A percentile compares a stretch with the other conserved stretches of the same genome.
These are phyloP conservation scores for Drosophila rhopaloa DNA, from an alignment of 1,140 invertebrate species.

Conservation along the genomic window DNA sequence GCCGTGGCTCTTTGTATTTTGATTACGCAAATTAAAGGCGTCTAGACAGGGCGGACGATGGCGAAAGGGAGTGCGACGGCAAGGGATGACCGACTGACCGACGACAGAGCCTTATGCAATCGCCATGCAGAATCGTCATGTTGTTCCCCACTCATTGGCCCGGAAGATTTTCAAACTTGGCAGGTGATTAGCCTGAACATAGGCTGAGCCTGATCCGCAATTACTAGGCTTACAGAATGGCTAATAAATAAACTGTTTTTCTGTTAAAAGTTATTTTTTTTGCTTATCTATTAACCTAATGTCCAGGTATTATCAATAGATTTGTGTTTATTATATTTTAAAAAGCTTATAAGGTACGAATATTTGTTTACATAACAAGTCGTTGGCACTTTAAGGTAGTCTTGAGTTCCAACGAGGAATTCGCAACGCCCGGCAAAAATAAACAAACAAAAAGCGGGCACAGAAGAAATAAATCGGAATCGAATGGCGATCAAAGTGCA, in stretches of 20 bases:
- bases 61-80: neutral
- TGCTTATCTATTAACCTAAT: no score
- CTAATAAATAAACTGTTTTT: no score
- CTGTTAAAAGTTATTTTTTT: no score
- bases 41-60: slow-evolving; percentile 56
- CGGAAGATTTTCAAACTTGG: neutral
- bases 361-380: neutral
- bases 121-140: slow-evolving; percentile 2
- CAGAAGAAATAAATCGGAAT: slow-evolving; percentile 2
- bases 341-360: no score
- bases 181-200: no score
- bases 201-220: no score
- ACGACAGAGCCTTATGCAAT: slow-evolving; percentile 25
- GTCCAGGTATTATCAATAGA: no score
- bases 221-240: no score
- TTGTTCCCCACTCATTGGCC: neutral
- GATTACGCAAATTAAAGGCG: slow-evolving; percentile 80
- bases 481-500: slow-evolving; percentile 40
- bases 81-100: slow-evolving; percentile 34
- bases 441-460: slow-evolving; percentile 38
- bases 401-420: slow-evolving; percentile 40
- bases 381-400: slow-evolving; percentile 15
- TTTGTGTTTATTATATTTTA: no score
- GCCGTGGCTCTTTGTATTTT: slow-evolving; percentile 69
- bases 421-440: slow-evolving; percentile 18